phyloP scores from a whole-genome alignment of 2,888 invertebrate genomes.

The Scotopteryx bipunctaria region DNA sequence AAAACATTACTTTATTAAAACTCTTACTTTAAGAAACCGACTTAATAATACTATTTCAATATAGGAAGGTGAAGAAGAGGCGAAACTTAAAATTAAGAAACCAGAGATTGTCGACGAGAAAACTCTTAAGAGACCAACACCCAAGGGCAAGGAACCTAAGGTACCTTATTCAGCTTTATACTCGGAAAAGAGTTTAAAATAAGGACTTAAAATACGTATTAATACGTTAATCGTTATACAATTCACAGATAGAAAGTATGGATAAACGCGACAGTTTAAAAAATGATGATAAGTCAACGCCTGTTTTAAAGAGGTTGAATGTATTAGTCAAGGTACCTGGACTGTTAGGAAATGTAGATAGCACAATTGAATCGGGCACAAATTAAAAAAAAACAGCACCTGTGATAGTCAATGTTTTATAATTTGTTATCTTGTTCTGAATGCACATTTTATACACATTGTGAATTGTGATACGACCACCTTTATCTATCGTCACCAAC shows the following conservation, averaged over 20 bases:
- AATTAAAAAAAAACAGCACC: neutral
- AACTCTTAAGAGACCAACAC: conserved; percentile 71
- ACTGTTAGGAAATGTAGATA: conserved; percentile 32
- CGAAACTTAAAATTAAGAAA: conserved; percentile 76
- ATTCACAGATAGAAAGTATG: conserved; percentile 42
- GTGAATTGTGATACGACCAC: neutral
- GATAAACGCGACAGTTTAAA: conserved; percentile 51
- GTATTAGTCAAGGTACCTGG: conserved; percentile 65
- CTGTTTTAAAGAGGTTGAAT: conserved; percentile 60
- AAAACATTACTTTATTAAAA: neutral
- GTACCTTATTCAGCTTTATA: too few species aligned
- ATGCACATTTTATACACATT: neutral
- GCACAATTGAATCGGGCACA: neutral
- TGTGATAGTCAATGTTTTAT: neutral
- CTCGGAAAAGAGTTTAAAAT: too few species aligned
- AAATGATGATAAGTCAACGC: conserved; percentile 41
- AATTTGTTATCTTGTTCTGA: neutral
- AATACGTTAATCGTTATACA: conserved; percentile 35
- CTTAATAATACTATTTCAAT: conserved; percentile 34
- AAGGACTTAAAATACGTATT: too few species aligned
- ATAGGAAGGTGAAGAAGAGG: conserved; percentile 74
- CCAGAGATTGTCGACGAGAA: conserved; percentile 75
- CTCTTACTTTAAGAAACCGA: neutral
- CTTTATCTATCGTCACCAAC: neutral
- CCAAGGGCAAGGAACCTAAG: conserved; percentile 63